Conservation (phyloP, 2,888 invertebrate species). For the Charanyca ferruginea region DNA sequence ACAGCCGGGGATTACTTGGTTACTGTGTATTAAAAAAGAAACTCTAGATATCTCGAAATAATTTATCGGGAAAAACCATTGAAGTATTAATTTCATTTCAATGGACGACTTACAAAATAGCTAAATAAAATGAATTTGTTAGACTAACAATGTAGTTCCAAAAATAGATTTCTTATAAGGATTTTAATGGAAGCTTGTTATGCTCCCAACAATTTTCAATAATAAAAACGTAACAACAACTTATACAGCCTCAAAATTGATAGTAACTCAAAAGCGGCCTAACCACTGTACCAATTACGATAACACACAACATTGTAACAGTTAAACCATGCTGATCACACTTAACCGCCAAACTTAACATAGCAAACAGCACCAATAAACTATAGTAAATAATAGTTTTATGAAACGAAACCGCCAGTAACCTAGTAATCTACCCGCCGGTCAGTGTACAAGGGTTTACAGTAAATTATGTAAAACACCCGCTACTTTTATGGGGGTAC, state of each 20-base stretch:
- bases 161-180: not conserved
- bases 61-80: too few relatives aligned
- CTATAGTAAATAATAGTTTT: slow-evolving; percentile 60
- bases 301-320: slow-evolving; percentile 22
- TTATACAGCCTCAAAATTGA: slow-evolving; percentile 3
- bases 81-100: too few relatives aligned
- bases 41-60: too few relatives aligned
- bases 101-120: too few relatives aligned
- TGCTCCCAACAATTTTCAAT: slow-evolving; percentile 1
- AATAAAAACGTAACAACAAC: slow-evolving; percentile 14
- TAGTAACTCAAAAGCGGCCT: not conserved
- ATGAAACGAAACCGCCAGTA: slow-evolving; percentile 48
- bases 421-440: slow-evolving; percentile 31
- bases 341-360: slow-evolving; percentile 19
- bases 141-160: not conserved
- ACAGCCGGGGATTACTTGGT: too few relatives aligned
- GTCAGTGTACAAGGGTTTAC: slow-evolving; percentile 42
- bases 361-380: slow-evolving; percentile 49
- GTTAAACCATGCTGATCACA: slow-evolving; percentile 1
- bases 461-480: slow-evolving; percentile 62
- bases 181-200: slow-evolving; percentile 2
- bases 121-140: not conserved
- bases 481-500: slow-evolving; percentile 56
- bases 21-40: too few relatives aligned
- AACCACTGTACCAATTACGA: too few relatives aligned